Percentiles rank a stretch among this genome's conserved stretches.
Evolutionary conservation across 2,797 vertebrate genomes (phyloP).

Genomic region (Enteromius argenteus): DNA sequence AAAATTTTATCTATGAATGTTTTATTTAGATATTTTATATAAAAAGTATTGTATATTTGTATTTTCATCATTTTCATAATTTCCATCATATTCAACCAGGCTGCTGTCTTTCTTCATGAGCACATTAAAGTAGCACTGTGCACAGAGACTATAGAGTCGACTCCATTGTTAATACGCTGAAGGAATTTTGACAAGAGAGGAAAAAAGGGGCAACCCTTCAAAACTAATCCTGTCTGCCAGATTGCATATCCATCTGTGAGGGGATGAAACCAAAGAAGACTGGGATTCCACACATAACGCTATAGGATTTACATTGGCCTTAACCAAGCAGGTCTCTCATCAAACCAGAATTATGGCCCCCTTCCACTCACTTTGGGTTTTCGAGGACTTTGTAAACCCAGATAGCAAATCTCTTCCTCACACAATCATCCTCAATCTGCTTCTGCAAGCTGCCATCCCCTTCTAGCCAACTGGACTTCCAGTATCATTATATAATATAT

Average conservation of each 20-base stretch:
- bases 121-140: constrained; percentile 17
- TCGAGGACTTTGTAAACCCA: constrained; percentile 53
- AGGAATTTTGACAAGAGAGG: constrained; percentile 59
- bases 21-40: neutral
- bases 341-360: constrained; percentile 80
- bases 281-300: constrained; percentile 77
- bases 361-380: constrained; percentile 74
- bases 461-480: neutral
- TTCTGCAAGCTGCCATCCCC: constrained; percentile 1
- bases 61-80: neutral
- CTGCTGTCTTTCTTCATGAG: neutral
- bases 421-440: constrained; percentile 55
- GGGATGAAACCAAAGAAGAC: constrained; percentile 80
- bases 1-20: neutral
- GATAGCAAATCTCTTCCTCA: constrained; percentile 64
- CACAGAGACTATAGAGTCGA: constrained; percentile 19
- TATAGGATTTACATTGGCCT: constrained; percentile 84
- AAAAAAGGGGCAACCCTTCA: constrained; percentile 66
- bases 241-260: constrained; percentile 80
- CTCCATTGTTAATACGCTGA: constrained; percentile 35
- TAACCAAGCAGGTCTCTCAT: constrained; percentile 77
- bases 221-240: constrained; percentile 75
- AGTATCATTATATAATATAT: neutral
- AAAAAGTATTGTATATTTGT: neutral
- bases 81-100: neutral